Conservation (phyloP, 2,888 invertebrate species). For the Drosophila atroscutellata region DNA sequence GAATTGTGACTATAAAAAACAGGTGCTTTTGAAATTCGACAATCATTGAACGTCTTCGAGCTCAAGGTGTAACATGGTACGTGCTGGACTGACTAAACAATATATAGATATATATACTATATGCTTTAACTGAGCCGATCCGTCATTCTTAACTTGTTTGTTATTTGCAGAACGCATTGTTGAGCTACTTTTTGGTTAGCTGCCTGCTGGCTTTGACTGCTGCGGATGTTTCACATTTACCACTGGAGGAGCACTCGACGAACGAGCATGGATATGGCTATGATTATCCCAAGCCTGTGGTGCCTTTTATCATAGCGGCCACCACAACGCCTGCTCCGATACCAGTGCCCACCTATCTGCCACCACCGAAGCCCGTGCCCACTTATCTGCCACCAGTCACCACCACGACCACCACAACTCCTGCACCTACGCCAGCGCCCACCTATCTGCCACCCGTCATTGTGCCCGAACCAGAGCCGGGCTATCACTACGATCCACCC, state of each 20-base stretch:
- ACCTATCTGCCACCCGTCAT: conserved; percentile 67
- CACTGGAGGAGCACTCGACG: conserved; percentile 33
- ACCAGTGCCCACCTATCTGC: conserved; percentile 60
- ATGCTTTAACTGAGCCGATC: neutral
- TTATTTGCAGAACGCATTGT: conserved; percentile 57
- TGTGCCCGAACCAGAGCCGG: conserved; percentile 56
- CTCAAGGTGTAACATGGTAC: conserved; percentile 73
- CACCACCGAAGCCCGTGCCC: conserved; percentile 50
- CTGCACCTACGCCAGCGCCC: conserved; percentile 68
- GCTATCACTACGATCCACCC: conserved; percentile 68
- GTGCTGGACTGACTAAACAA: conserved; percentile 5
- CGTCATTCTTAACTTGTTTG: conserved; percentile 1
- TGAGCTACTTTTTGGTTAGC: conserved; percentile 51
- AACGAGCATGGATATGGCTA: conserved; percentile 73
- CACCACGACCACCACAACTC: conserved; percentile 49
- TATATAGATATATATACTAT: neutral
- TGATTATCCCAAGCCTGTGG: conserved; percentile 69
- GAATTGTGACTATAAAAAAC: conserved; percentile 77
- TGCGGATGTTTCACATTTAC: conserved; percentile 78
- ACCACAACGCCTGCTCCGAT: conserved; percentile 58
- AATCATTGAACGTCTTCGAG: conserved; percentile 69
- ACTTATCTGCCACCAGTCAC: conserved; percentile 47
- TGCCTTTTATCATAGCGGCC: conserved; percentile 63
- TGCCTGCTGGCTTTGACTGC: conserved; percentile 59
- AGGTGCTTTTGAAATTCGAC: conserved; percentile 48